A percentile compares a stretch with the other conserved stretches of the same genome.
phyloP scores from a whole-genome alignment of 2,113 vertebrate species.

The Leucopternis melanops region DNA sequence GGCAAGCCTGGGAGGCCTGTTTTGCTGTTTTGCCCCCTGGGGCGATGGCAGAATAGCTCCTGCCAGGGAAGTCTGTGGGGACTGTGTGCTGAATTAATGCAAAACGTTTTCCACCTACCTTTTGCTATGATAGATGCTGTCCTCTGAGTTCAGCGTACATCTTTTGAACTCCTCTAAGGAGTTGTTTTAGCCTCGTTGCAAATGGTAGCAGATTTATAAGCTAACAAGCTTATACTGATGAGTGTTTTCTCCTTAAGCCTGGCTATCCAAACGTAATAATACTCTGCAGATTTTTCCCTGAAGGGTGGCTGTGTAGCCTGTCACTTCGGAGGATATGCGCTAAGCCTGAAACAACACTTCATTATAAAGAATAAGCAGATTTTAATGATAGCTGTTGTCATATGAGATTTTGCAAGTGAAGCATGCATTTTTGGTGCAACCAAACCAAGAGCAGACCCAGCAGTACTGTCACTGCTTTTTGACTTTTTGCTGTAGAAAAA shows the following conservation, averaged over 20 bases:
- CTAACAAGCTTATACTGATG: conserved; percentile 3
- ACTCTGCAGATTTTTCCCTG: conserved; percentile 13
- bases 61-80: background rate
- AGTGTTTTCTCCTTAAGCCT: conserved; percentile 19
- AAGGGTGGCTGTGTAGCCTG: conserved; percentile 24
- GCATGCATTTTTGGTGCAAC: background rate
- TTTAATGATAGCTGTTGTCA: conserved; percentile 25
- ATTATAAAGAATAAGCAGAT: conserved; percentile 38
- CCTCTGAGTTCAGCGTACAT: background rate
- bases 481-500: background rate
- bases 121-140: background rate
- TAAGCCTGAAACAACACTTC: conserved; percentile 3
- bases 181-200: background rate
- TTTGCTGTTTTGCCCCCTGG: background rate
- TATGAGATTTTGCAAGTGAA: background rate
- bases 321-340: conserved; percentile 6
- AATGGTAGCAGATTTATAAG: background rate
- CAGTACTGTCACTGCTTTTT: background rate
- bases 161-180: background rate
- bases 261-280: conserved; percentile 11
- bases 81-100: background rate
- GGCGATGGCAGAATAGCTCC: background rate
- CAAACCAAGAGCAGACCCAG: background rate
- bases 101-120: background rate
- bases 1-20: background rate